Evolutionary conservation across 2,113 vertebrate species (phyloP).

Genomic region (Condylura cristata): DNA sequence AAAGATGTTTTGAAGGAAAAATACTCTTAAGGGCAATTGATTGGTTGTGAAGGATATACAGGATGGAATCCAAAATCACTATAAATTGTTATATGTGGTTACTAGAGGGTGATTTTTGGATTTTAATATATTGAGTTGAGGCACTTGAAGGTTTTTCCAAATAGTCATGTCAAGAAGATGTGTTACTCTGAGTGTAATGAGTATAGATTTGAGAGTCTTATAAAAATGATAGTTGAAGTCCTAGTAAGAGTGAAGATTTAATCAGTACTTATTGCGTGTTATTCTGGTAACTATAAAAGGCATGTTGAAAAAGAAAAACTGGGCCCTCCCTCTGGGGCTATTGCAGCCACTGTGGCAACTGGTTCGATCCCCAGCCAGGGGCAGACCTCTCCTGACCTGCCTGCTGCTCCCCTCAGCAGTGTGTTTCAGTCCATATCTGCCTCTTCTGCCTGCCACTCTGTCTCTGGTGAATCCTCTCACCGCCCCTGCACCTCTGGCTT

Average conservation of each 20-base stretch:
- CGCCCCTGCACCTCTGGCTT: too few species aligned
- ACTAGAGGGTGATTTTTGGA: background rate
- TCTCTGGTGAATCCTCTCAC: too few species aligned
- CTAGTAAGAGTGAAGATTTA: background rate
- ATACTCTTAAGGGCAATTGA: background rate
- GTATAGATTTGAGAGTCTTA: background rate
- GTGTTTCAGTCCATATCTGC: too few species aligned
- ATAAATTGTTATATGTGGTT: background rate
- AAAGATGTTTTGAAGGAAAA: background rate
- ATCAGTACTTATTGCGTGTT: background rate
- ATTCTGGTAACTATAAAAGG: background rate
- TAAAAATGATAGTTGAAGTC: background rate
- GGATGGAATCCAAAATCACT: background rate
- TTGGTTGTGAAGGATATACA: background rate
- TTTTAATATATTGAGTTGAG: background rate
- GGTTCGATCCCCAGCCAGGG: too few species aligned
- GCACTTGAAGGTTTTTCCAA: background rate
- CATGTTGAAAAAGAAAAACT: background rate
- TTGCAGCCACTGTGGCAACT: too few species aligned
- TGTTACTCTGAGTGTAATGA: background rate
- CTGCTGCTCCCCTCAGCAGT: too few species aligned
- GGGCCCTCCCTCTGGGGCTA: too few species aligned
- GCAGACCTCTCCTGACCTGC: too few species aligned
- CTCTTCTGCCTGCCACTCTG: too few species aligned
- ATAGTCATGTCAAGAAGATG: background rate